phyloP scores from a whole-genome alignment of 2,888 invertebrate genomes.

The Eristalis tenax region DNA sequence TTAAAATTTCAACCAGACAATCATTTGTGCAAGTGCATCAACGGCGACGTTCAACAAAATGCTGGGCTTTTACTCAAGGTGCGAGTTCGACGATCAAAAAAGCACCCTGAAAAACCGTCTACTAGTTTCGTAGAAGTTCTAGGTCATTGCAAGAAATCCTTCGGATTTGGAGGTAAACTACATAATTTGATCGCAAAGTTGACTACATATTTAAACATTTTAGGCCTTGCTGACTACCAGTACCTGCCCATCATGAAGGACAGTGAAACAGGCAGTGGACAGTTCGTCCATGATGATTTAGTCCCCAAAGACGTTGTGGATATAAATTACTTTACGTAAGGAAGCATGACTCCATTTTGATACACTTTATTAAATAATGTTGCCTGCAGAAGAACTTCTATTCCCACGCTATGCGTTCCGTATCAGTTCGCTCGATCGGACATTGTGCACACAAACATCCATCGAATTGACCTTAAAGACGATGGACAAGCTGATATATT shows the following conservation, averaged over 20 bases:
- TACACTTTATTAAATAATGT: background rate
- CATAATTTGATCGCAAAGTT: background rate
- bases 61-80: constrained; percentile 89
- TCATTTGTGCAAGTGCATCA: constrained; percentile 89
- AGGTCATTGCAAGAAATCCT: constrained; percentile 77
- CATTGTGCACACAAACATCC: constrained; percentile 81
- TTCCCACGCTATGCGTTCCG: constrained; percentile 88
- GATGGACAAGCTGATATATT: constrained; percentile 81
- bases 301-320: constrained; percentile 83
- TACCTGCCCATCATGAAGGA: constrained; percentile 88
- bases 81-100: constrained; percentile 83
- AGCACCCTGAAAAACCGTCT: constrained; percentile 74
- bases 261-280: constrained; percentile 80
- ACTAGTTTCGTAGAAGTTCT: constrained; percentile 76
- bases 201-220: constrained; percentile 29
- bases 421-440: constrained; percentile 90
- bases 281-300: constrained; percentile 85
- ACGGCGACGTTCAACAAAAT: constrained; percentile 86
- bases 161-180: constrained; percentile 79
- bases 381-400: constrained; percentile 74
- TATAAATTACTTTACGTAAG: constrained; percentile 84
- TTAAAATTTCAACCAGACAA: constrained; percentile 91
- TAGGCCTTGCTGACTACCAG: constrained; percentile 95
- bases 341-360: background rate
- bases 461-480: constrained; percentile 80